A percentile compares a stretch with the other conserved stretches of the same genome.
These are phyloP conservation scores for Tenualosa thibaudeaui DNA, from an alignment of 2,797 vertebrate species.

Conservation along the genomic window DNA sequence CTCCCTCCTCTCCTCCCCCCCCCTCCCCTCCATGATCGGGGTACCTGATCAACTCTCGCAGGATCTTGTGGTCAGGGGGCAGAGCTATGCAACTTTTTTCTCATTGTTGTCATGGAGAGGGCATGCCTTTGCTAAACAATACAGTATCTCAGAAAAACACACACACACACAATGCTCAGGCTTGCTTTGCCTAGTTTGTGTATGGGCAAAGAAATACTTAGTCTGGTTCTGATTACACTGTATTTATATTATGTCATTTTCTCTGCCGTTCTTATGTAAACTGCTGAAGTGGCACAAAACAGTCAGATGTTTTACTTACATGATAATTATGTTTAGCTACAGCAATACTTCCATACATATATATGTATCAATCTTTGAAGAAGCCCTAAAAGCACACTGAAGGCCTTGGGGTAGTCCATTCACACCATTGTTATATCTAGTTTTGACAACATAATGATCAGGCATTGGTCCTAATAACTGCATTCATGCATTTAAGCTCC, in stretches of 20 bases:
- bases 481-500: background rate
- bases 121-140: slow-evolving; percentile 49
- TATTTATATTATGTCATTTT: slow-evolving; percentile 32
- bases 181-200: background rate
- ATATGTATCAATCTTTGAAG: background rate
- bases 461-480: background rate
- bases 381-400: background rate
- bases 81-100: background rate
- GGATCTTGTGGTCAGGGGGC: slow-evolving; percentile 1
- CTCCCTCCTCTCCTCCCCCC: background rate
- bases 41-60: slow-evolving; percentile 56
- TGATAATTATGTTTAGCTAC: background rate
- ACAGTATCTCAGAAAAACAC: slow-evolving; percentile 41
- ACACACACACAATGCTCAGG: slow-evolving; percentile 12
- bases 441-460: slow-evolving; percentile 12
- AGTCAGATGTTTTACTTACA: slow-evolving; percentile 36
- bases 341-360: background rate
- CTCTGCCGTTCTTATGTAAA: slow-evolving; percentile 53
- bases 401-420: background rate
- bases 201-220: slow-evolving; percentile 34
- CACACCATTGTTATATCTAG: background rate
- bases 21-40: slow-evolving; percentile 35
- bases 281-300: slow-evolving; percentile 51
- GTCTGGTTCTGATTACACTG: slow-evolving; percentile 60
- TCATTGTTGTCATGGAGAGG: slow-evolving; percentile 53